Base-by-base conservation (phyloP, 2,888 invertebrate genomes). In the Lapara coniferarum region DNA sequence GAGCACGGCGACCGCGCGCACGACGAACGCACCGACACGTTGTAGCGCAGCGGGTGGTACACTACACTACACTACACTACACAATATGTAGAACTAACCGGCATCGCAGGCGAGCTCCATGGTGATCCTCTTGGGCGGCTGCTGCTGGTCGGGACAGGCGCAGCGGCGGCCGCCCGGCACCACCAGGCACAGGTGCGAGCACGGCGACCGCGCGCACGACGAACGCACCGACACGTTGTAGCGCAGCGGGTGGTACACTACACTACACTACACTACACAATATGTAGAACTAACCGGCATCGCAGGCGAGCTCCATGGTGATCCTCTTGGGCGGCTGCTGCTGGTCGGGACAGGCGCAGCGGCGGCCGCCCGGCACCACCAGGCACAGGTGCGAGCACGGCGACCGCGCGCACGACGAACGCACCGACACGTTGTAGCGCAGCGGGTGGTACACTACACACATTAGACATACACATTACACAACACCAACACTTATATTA, bases 361-460 rank as follows among this genome's bases (percentile, higher is more conserved):
- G 95, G 78, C 96, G 96, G 0, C 98, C 98, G 58, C 95, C 96
- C 0, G 99, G 99, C 73, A 98, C 97, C 13, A 97, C 93, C 59
- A 99, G 95, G 89, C 99, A 99, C 74, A 99, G 94, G 94, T 99
- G 99, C 67, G 98, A 97, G 91, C 99, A 99, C 25, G 95, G 95
- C 67, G 95, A 95, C 69, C 81, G 70, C 88, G 87, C 71, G 95
- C 95, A 88, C 98, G 98, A 44, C 96, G 95, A 63, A 73, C 77
- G 89, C 63, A 95, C 81, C 0, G 97, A 95, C 67, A 95, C 95
- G 89, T 98, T 98, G 94, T 98, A 98, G 74, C 97, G 96, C 78
- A 96, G 94, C 73, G 95, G 95, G 89, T 98, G 98, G 89, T 97
- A 97, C 72, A 98, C 96, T 96, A 89, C 4, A 25, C 46, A n/a